phyloP scores from a whole-genome alignment of 2,113 vertebrate genomes.

The Phalacrocorax pelagicus region DNA sequence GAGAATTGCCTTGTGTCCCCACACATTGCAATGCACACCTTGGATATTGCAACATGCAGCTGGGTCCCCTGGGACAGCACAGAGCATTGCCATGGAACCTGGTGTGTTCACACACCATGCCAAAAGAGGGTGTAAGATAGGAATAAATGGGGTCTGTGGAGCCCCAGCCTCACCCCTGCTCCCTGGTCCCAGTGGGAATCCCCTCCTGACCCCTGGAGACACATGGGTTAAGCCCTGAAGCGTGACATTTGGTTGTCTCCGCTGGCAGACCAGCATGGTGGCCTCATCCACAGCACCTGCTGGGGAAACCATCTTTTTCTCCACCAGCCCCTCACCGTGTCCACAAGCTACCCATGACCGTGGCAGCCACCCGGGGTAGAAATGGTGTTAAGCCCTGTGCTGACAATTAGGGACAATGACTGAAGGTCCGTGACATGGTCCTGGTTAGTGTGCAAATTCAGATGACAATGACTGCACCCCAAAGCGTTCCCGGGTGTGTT shows the following conservation, averaged over 20 bases:
- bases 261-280: neutral
- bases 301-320: neutral
- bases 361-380: neutral
- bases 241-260: neutral
- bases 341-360: accelerated
- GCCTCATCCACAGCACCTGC: accelerated
- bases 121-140: neutral
- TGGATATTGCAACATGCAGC: too few relatives aligned
- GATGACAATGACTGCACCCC: neutral
- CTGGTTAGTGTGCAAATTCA: neutral
- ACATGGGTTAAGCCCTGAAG: accelerated
- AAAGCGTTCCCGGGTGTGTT: accelerated
- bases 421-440: neutral
- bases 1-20: neutral
- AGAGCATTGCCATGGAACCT: neutral
- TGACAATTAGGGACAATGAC: neutral
- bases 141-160: neutral
- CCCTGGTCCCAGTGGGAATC: neutral
- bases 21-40: too few relatives aligned
- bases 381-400: neutral
- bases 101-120: accelerated
- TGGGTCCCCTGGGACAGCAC: neutral
- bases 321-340: accelerated
- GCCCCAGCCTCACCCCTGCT: neutral
- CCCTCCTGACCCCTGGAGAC: neutral